Conservation (phyloP, 2,113 vertebrate genomes). For the Carassius carassius region DNA sequence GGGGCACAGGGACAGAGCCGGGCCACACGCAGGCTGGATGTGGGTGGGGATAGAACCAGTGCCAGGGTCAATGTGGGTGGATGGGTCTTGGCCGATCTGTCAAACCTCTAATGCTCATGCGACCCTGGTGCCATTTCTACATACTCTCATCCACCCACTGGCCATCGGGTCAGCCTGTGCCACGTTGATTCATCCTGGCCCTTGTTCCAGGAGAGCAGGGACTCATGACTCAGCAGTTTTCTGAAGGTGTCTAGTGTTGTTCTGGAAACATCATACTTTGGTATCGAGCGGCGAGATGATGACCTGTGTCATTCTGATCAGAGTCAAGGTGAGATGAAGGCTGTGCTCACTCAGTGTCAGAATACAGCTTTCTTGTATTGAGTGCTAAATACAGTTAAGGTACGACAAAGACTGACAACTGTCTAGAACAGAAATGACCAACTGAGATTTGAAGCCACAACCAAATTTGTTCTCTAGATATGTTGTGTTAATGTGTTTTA, state of each 20-base stretch:
- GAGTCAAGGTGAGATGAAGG: constrained; percentile 11
- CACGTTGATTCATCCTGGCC: constrained; percentile 1
- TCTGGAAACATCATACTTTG: constrained; percentile 37
- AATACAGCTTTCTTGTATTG: neutral
- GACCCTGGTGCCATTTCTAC: constrained; percentile 24
- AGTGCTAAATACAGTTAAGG: neutral
- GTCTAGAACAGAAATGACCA: too few relatives aligned
- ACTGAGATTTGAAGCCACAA: too few relatives aligned
- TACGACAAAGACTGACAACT: neutral
- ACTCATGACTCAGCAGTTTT: constrained; percentile 25
- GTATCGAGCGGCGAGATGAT: constrained; percentile 21
- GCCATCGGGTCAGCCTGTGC: constrained; percentile 30
- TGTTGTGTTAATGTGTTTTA: too few relatives aligned
- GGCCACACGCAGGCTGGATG: constrained; percentile 25
- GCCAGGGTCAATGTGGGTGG: constrained; percentile 19
- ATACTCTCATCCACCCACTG: constrained; percentile 29
- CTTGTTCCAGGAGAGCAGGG: neutral
- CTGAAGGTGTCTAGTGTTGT: constrained; percentile 19
- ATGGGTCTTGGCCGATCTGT: constrained; percentile 32
- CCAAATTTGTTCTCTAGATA: too few relatives aligned
- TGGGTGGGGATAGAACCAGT: constrained; percentile 4
- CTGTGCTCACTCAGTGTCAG: neutral
- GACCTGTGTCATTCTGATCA: neutral
- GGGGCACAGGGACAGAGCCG: constrained; percentile 1
- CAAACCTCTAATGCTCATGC: neutral